Evolutionary conservation across 30 jellyfish, hydroid and myxozoan genomes (phyloP).

Genomic region (Turritopsis rubra): DNA sequence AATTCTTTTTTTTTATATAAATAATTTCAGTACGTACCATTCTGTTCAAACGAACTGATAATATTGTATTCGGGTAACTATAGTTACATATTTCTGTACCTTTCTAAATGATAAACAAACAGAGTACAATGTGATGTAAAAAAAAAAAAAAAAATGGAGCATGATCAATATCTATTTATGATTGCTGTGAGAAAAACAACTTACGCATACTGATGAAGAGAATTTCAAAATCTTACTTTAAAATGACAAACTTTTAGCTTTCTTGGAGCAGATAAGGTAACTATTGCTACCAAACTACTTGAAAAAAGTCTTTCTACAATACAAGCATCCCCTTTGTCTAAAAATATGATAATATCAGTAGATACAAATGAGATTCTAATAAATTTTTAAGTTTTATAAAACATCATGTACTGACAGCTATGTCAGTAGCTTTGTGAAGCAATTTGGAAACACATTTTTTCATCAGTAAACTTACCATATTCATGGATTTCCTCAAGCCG

Average conservation of each 20-base stretch:
- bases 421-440: too few species aligned
- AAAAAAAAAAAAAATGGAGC: too few species aligned
- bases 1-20: too few species aligned
- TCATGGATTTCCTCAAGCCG: conserved; percentile 84
- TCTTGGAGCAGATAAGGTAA: conserved; percentile 93
- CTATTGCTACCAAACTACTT: conserved; percentile 94
- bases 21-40: conserved; percentile 66
- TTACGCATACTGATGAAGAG: too few species aligned
- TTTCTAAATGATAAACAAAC: conserved; percentile 46
- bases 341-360: conserved; percentile 11
- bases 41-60: conserved; percentile 90
- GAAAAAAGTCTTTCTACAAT: conserved; percentile 92
- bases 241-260: conserved; percentile 95
- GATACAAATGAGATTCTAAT: background rate
- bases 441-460: background rate
- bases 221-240: conserved; percentile 72
- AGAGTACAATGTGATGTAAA: background rate
- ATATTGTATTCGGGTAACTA: conserved; percentile 95
- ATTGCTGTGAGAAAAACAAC: too few species aligned
- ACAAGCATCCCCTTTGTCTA: conserved; percentile 94
- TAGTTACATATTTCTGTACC: conserved; percentile 98
- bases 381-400: background rate
- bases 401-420: too few species aligned
- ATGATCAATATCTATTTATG: too few species aligned
- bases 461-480: conserved; percentile 76